These are phyloP conservation scores for Drosophila ustulata DNA, from an alignment of 2,888 invertebrate species.

Conservation along the genomic window DNA sequence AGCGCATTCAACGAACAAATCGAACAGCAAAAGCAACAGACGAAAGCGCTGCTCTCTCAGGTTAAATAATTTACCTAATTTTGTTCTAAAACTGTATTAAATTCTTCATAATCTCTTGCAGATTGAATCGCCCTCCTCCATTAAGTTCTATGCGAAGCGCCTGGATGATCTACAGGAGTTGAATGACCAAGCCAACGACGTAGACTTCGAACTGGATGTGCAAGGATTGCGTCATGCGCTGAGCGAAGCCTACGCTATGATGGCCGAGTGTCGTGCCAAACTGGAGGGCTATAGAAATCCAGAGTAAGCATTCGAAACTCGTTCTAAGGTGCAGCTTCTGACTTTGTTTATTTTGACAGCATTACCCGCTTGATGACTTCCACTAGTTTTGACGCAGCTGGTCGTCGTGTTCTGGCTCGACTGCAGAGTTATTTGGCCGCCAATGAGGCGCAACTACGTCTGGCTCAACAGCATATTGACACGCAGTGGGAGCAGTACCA, in stretches of 20 bases:
- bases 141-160: conserved; percentile 86
- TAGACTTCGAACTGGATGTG: conserved; percentile 88
- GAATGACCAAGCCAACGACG: conserved; percentile 87
- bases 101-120: conserved; percentile 29
- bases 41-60: conserved; percentile 84
- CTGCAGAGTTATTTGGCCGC: conserved; percentile 90
- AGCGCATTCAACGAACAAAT: conserved; percentile 89
- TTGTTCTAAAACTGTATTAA: not conserved
- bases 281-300: conserved; percentile 82
- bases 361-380: conserved; percentile 77
- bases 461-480: conserved; percentile 90
- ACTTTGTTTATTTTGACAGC: conserved; percentile 43
- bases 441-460: conserved; percentile 90
- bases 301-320: conserved; percentile 67
- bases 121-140: conserved; percentile 87
- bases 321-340: not conserved
- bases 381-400: conserved; percentile 79
- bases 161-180: conserved; percentile 87
- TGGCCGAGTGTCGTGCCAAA: conserved; percentile 83
- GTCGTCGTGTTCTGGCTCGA: conserved; percentile 87
- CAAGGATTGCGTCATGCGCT: conserved; percentile 85
- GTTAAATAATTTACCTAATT: conserved; percentile 43
- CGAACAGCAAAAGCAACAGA: conserved; percentile 87
- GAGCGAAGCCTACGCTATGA: conserved; percentile 85
- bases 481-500: conserved; percentile 90